A percentile compares a stretch with the other conserved stretches of the same genome.
phyloP scores from a whole-genome alignment of 2,888 invertebrate genomes.

The Opisthograptis luteolata region DNA sequence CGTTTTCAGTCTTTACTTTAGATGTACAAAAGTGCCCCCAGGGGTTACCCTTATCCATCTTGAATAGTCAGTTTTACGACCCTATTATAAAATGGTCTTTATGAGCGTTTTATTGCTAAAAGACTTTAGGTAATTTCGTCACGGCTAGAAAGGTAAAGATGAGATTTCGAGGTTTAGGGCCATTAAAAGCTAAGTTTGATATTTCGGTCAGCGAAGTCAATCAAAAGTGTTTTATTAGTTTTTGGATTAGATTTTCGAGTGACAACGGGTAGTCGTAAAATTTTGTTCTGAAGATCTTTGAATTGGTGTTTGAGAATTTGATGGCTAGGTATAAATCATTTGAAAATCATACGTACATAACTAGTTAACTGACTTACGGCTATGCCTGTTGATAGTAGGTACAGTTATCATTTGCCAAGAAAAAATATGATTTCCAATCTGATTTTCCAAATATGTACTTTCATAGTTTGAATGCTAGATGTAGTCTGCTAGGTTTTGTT shows the following conservation, averaged over 20 bases:
- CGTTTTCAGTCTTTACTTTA: constrained; percentile 1
- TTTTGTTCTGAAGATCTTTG: constrained; percentile 2
- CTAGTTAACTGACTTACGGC: too few relatives aligned
- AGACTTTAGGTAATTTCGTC: constrained; percentile 82
- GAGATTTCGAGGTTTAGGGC: constrained; percentile 63
- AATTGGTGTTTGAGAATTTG: neutral
- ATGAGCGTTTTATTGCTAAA: constrained; percentile 80
- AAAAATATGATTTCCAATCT: too few relatives aligned
- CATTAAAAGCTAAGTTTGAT: constrained; percentile 74
- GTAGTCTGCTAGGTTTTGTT: too few relatives aligned
- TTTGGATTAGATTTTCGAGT: constrained; percentile 26
- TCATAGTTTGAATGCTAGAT: too few relatives aligned
- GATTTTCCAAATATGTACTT: too few relatives aligned
- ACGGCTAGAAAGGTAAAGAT: constrained; percentile 70
- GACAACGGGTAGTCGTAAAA: constrained; percentile 13
- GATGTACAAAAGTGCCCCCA: constrained; percentile 55
- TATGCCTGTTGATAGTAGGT: too few relatives aligned
- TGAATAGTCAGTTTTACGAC: constrained; percentile 73
- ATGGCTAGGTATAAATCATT: neutral
- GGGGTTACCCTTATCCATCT: constrained; percentile 54
- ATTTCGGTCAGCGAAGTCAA: constrained; percentile 66
- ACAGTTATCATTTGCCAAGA: too few relatives aligned
- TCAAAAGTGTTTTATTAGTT: constrained; percentile 50
- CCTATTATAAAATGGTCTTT: constrained; percentile 84
- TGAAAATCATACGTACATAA: too few relatives aligned